Evolutionary conservation across 2,888 invertebrate genomes (phyloP).

Genomic region (Bellardia pandia): DNA sequence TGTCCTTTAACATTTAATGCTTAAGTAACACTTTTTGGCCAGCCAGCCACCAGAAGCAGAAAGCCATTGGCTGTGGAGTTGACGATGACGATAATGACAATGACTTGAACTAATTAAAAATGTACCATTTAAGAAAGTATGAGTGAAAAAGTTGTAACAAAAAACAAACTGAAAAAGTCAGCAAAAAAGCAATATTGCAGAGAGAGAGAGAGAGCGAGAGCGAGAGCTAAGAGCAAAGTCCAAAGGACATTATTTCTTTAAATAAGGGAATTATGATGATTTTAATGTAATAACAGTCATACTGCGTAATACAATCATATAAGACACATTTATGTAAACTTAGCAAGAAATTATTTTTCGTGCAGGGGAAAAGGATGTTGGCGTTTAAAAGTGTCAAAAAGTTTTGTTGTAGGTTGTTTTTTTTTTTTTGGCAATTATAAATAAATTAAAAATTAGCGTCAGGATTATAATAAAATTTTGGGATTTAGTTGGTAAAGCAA

Average conservation of each 20-base stretch:
- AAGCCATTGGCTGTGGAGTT: not conserved
- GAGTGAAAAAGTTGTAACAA: not conserved
- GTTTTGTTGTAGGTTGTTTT: constrained; percentile 36
- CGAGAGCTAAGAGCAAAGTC: not conserved
- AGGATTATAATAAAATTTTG: constrained; percentile 32
- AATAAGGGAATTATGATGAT: constrained; percentile 33
- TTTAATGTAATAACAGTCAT: constrained; percentile 1
- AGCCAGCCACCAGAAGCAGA: not conserved
- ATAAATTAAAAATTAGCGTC: constrained; percentile 45
- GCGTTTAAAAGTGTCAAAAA: constrained; percentile 58
- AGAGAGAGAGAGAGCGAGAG: not conserved
- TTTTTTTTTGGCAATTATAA: constrained; percentile 26
- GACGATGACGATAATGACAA: constrained; percentile 31
- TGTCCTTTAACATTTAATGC: constrained; percentile 52
- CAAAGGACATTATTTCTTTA: constrained; percentile 29
- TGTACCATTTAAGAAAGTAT: constrained; percentile 50
- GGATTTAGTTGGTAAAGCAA: not conserved
- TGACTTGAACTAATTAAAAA: constrained; percentile 65
- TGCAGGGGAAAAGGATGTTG: not conserved
- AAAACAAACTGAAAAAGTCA: constrained; percentile 25
- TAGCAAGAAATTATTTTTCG: not conserved
- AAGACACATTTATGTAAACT: no score
- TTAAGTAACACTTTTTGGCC: constrained; percentile 38
- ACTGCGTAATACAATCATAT: no score
- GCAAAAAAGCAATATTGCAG: constrained; percentile 21